Evolutionary conservation across 2,113 vertebrate species (phyloP).

Genomic region (Oryzias curvinotus): DNA sequence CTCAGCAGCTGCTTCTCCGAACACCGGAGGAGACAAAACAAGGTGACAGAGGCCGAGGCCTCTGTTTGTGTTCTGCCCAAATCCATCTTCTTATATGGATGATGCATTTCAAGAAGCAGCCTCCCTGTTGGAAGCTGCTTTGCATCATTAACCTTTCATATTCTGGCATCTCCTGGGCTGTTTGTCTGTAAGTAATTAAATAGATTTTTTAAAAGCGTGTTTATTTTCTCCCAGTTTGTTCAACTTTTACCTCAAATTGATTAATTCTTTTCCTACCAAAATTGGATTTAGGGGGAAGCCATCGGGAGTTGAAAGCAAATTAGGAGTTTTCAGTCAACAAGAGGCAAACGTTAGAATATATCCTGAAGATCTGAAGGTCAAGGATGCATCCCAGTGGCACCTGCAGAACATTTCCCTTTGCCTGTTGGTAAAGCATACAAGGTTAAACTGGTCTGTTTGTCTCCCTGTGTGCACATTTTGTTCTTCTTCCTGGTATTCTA

Average conservation of each 20-base stretch:
- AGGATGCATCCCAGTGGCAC: not conserved
- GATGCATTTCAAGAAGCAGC: not conserved
- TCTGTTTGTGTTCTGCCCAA: not conserved
- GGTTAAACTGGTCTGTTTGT: not conserved
- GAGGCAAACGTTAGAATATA: not conserved
- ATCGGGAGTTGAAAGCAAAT: not conserved
- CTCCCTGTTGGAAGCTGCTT: not conserved
- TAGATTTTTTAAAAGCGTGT: slow-evolving; percentile 12
- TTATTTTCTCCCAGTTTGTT: not conserved
- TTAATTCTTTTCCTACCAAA: slow-evolving; percentile 3
- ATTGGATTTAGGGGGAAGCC: not conserved
- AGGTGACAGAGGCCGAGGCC: not conserved
- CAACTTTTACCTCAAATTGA: slow-evolving; percentile 13
- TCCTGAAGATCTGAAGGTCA: slow-evolving; percentile 11
- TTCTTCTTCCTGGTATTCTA: not conserved
- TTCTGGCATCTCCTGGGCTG: slow-evolving; percentile 5
- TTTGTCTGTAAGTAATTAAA: slow-evolving; percentile 27
- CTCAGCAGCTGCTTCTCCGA: slow-evolving; percentile 2
- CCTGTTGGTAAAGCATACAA: not conserved
- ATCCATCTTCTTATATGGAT: slow-evolving; percentile 5
- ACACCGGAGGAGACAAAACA: slow-evolving; percentile 14
- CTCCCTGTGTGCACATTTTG: not conserved
- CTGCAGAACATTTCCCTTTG: not conserved
- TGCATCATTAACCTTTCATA: slow-evolving; percentile 14
- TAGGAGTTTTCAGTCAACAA: slow-evolving; percentile 15